Evolutionary conservation across 2,113 vertebrate genomes (phyloP).

Genomic region (Brachyhypopomus occidentalis): DNA sequence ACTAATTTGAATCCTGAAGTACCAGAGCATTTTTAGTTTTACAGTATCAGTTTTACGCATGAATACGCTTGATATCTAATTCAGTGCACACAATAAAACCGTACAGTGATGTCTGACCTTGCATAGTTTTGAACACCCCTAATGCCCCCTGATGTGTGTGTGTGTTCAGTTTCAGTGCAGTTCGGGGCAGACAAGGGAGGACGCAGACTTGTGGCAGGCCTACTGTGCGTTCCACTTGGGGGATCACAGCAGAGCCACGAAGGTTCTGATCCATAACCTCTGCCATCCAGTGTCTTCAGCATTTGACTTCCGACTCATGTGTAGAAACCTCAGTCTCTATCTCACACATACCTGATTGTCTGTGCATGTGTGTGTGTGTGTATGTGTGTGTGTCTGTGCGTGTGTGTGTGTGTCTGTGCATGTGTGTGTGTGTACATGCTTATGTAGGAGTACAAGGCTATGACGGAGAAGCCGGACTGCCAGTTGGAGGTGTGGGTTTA

Average conservation of each 20-base stretch:
- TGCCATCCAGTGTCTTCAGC: too few relatives aligned
- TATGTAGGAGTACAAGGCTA: conserved; percentile 77
- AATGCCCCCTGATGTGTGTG: too few relatives aligned
- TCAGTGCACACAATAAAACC: too few relatives aligned
- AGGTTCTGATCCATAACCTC: conserved; percentile 65
- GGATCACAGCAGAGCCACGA: conserved; percentile 81
- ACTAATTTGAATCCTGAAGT: too few relatives aligned
- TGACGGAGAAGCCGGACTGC: conserved; percentile 72
- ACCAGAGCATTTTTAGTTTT: too few relatives aligned
- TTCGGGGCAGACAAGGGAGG: conserved; percentile 74
- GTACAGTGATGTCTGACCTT: too few relatives aligned
- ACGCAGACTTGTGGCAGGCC: conserved; percentile 78
- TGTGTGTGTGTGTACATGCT: background rate
- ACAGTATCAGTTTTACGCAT: too few relatives aligned
- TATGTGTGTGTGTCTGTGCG: background rate
- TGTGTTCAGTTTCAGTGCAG: conserved; percentile 79
- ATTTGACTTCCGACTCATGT: background rate
- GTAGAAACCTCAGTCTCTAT: background rate
- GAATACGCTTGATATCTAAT: too few relatives aligned
- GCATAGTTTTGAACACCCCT: background rate
- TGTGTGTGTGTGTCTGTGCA: background rate
- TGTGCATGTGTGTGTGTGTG: too few relatives aligned
- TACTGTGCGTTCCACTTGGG: conserved; percentile 84
- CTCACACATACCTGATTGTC: background rate
- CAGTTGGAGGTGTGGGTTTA: conserved; percentile 82